A percentile compares a stretch with the other conserved stretches of the same genome.
These are phyloP conservation scores for Hyles vespertilio DNA, from an alignment of 1,140 invertebrate genomes.

Conservation along the genomic window DNA sequence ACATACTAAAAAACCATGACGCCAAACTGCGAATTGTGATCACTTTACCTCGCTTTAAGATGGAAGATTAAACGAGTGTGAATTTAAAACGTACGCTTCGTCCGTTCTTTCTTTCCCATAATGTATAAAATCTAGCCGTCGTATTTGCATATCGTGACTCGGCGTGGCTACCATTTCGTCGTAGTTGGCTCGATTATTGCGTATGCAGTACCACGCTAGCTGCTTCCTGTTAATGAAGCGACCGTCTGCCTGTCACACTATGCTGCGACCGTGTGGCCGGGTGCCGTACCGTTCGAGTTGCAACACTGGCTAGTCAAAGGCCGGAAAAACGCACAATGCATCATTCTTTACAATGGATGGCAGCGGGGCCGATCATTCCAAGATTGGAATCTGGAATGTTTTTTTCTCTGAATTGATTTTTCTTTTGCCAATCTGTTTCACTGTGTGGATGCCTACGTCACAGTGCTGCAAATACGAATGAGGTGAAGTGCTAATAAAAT, in stretches of 20 bases:
- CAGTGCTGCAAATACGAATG: too few relatives aligned
- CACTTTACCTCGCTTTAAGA: not conserved
- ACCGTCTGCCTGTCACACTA: conserved; percentile 22
- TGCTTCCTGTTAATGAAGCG: conserved; percentile 64
- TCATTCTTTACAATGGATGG: conserved; percentile 9
- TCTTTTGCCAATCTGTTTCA: too few relatives aligned
- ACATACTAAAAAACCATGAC: too few relatives aligned
- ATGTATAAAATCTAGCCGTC: conserved; percentile 18
- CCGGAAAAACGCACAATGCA: conserved; percentile 10
- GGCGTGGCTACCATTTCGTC: conserved; percentile 27
- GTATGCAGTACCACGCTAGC: conserved; percentile 50
- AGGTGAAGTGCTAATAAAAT: too few relatives aligned
- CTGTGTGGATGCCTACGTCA: too few relatives aligned
- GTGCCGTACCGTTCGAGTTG: not conserved
- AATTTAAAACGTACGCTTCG: conserved; percentile 4
- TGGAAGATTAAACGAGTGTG: not conserved
- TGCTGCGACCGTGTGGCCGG: not conserved
- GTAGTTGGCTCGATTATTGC: conserved; percentile 35
- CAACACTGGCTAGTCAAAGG: conserved; percentile 8
- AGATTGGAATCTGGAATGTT: too few relatives aligned
- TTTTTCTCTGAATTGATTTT: too few relatives aligned
- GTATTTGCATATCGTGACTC: conserved; percentile 29
- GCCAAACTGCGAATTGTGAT: too few relatives aligned
- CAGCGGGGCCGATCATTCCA: not conserved
- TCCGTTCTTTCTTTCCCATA: conserved; percentile 14